Evolutionary conservation across 2,888 invertebrate genomes (phyloP).

Genomic region (Idaea aversata): DNA sequence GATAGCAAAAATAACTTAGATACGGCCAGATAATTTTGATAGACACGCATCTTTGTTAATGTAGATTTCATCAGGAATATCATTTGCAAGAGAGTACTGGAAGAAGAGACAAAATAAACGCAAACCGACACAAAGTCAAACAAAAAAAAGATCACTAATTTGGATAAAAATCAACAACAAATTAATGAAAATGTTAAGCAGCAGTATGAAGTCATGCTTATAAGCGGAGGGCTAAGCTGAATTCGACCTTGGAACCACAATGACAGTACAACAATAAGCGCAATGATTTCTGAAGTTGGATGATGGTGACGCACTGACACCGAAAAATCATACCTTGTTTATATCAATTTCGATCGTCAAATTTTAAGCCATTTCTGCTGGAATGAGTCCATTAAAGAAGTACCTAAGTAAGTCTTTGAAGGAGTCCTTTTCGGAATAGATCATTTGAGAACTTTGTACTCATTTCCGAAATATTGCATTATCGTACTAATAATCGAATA

Average conservation of each 20-base stretch:
- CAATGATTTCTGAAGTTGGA: constrained; percentile 41
- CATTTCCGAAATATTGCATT: too few relatives aligned
- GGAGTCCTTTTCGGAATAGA: too few relatives aligned
- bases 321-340: not conserved
- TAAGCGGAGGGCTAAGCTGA: constrained; percentile 35
- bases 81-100: not conserved
- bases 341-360: too few relatives aligned
- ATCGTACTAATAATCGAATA: too few relatives aligned
- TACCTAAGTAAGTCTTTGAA: too few relatives aligned
- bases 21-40: not conserved
- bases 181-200: constrained; percentile 37
- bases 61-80: not conserved
- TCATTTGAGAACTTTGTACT: too few relatives aligned
- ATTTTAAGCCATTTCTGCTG: too few relatives aligned
- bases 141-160: not conserved
- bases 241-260: constrained; percentile 41
- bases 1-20: not conserved
- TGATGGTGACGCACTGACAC: constrained; percentile 38
- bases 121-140: not conserved
- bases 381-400: too few relatives aligned
- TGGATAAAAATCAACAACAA: constrained; percentile 23
- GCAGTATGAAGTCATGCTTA: constrained; percentile 49
- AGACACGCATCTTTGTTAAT: not conserved
- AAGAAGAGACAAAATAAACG: not conserved
- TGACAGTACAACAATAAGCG: constrained; percentile 38